Base-by-base conservation (phyloP, 1,140 invertebrate genomes). In the Maniola jurtina region DNA sequence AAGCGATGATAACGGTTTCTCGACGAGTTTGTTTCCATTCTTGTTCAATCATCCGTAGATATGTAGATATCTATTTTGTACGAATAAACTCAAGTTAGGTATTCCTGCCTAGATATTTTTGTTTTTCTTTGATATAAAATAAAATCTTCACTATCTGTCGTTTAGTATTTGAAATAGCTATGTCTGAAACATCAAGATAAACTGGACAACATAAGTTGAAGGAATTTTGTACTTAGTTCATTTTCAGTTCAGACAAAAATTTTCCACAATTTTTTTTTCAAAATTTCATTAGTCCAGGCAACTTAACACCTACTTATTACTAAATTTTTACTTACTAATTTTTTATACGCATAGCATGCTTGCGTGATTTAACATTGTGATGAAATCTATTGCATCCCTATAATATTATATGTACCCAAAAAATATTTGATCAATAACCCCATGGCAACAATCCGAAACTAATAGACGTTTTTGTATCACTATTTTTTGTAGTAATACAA, bases 1-100 rank as follows among this genome's bases (percentile, higher is more conserved):
- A 83, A 82, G 52, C 42, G 42, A 36, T 61, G 77, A 81, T 81
- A 82, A 77, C 64, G 73, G 56, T 62, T 68, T 75, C 68, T 78
- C 59, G 54, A 62, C 59, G 66, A 64, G 35, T 47, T 38, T 72
- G 66, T 54, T 71, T 68, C 63, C 61, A 67, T 75, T 69, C 63
- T 67, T 68, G 71, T 62, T 63, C 10, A 64, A 57, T 60, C 45
- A 68, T 64, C 55, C 57, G 50, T 56, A 62, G 7, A 34, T 60
- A 57, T 55, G 48, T 0, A 15, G 48, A 52, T 52, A 52, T 48
- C 45, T 38, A 38, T 45, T 11, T 11, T n/a, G 42, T 11, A 11
- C 42, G 42, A 45, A 45, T 45, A 45, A 45, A 45, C 42, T 45
- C 13, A 45, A 13, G 42, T n/a, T 13, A 11, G 13, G 5, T 5